phyloP scores from a whole-genome alignment of 2,888 invertebrate species.

The Dysmachus trigonus region DNA sequence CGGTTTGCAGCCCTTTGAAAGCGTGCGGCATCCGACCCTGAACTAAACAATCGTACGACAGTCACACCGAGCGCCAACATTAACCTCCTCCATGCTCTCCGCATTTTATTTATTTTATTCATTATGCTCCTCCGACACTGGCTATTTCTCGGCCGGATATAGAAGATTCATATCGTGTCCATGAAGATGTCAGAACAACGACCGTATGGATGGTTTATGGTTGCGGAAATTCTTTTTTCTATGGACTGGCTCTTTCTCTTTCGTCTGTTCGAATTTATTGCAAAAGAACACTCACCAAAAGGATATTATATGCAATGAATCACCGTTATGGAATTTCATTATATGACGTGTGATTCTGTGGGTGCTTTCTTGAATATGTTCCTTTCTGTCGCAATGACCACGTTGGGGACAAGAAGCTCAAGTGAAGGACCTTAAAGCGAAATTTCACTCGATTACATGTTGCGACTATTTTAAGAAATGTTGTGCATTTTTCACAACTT shows the following conservation, averaged over 20 bases:
- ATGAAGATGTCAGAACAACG: constrained; percentile 42
- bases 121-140: constrained; percentile 27
- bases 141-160: constrained; percentile 46
- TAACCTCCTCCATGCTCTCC: background rate
- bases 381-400: background rate
- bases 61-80: background rate
- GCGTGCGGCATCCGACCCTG: background rate
- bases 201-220: constrained; percentile 37
- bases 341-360: background rate
- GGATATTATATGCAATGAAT: constrained; percentile 36
- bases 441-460: background rate
- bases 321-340: constrained; percentile 23
- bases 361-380: background rate
- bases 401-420: background rate
- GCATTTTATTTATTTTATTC: constrained; percentile 43
- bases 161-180: constrained; percentile 46
- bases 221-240: constrained; percentile 29
- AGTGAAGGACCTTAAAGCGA: background rate
- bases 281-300: constrained; percentile 8
- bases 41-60: background rate
- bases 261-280: background rate
- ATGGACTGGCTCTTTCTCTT: constrained; percentile 21
- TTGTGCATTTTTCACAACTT: background rate
- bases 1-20: background rate
- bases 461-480: background rate